Percentiles rank a stretch among this genome's conserved stretches.
Conservation (phyloP, 2,888 invertebrate species). For the Melitaea athalia region DNA sequence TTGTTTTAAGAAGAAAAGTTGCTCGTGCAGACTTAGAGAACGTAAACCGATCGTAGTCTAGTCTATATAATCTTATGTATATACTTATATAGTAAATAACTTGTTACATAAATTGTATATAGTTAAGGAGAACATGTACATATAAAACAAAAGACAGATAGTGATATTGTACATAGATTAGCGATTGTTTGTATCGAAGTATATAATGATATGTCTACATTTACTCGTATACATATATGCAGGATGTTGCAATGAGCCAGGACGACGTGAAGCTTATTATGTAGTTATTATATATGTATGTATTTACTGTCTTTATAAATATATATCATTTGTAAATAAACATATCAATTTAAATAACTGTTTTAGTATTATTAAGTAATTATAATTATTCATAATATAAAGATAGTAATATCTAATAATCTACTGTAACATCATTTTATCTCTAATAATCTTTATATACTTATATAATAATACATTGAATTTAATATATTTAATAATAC, state of each 20-base stretch:
- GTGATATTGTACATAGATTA: constrained; percentile 69
- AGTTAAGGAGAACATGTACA: constrained; percentile 51
- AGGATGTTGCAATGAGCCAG: constrained; percentile 68
- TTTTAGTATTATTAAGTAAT: not conserved
- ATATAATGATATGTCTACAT: constrained; percentile 15
- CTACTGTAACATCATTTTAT: not conserved
- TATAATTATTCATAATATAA: not conserved
- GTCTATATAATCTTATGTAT: constrained; percentile 13
- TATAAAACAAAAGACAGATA: constrained; percentile 63
- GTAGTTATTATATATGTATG: not conserved
- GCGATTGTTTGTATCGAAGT: constrained; percentile 37
- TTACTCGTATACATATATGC: constrained; percentile 38
- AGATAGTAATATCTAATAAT: not conserved
- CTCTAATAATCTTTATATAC: not conserved
- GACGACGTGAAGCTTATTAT: constrained; percentile 53
- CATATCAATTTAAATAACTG: not conserved
- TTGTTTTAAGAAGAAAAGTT: constrained; percentile 65
- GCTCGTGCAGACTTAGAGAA: constrained; percentile 70
- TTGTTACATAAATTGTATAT: constrained; percentile 43
- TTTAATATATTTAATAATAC: not conserved
- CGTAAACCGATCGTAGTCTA: constrained; percentile 68
- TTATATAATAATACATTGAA: not conserved
- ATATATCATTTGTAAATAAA: constrained; percentile 1
- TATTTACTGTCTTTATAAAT: not conserved
- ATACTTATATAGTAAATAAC: constrained; percentile 6